Evolutionary conservation across 2,888 invertebrate genomes (phyloP), one percentile per base, ranked within the genome.

Genomic region (Apoda limacodes): DNA sequence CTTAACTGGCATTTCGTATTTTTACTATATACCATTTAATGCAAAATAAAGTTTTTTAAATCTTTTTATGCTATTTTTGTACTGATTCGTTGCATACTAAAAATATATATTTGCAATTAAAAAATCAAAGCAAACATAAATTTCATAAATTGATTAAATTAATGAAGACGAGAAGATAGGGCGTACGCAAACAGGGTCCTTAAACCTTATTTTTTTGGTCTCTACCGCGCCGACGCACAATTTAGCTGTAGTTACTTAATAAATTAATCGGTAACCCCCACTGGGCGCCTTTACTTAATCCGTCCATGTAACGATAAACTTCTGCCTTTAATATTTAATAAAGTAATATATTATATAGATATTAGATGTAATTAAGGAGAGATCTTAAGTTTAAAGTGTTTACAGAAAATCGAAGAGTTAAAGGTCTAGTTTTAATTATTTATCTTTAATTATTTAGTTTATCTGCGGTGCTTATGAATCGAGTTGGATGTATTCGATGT

Each of bases 291-390:
- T 76, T 60, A 75, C 70, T 70, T 72, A 75, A 78, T 80, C 80
- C 80, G 80, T 80, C 80, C 80, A 75, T 78, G 65, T 78, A 75
- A 75, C 62, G 60, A 70, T 78, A 78, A 74, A 78, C 72, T 74
- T 80, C n/a, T 80, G 78, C 80, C 78, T 80, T 78, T 78, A 80
- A 76, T 76, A 74, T 76, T 75, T 78, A 78, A 75, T 78, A 78
- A 71, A 80, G 71, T 74, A 78, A 80, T 78, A 80, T 78, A 78
- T 78, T 78, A 80, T 76, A 75, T 80, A 78, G 75, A 66, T 49
- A 65, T 61, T 74, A 74, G 68, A 21, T 53, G 50, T 67, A 61
- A 61, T 59, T 67, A 71, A 71, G 68, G 54, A 55, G 49, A 61
- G 62, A 64, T 72, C 60, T 64, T 65, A 70, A 64, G 56, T 62